Conservation (phyloP, 2,113 vertebrate species). For the Caloenas nicobarica region DNA sequence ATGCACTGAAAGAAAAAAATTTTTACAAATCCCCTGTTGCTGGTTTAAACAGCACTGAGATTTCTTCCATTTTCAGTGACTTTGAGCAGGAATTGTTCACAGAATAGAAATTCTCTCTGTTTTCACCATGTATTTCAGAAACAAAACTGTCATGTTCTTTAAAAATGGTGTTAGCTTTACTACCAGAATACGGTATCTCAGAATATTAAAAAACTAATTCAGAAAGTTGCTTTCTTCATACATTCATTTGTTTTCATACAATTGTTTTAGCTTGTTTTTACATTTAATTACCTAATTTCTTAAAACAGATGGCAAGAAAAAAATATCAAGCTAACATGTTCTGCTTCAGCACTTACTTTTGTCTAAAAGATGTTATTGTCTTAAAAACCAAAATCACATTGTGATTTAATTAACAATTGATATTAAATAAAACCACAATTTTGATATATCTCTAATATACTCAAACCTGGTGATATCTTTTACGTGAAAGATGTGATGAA, state of each 20-base stretch:
- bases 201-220: background rate
- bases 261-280: background rate
- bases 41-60: background rate
- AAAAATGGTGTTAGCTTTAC: background rate
- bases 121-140: background rate
- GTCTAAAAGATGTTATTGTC: conserved; percentile 38
- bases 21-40: background rate
- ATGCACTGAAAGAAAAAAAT: too few relatives aligned
- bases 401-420: conserved; percentile 56
- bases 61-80: background rate
- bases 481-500: background rate
- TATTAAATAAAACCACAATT: conserved; percentile 27
- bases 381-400: conserved; percentile 52
- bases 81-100: background rate
- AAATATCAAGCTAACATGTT: conserved; percentile 18
- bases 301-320: background rate
- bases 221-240: background rate
- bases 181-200: background rate
- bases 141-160: background rate
- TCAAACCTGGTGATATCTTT: background rate
- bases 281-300: conserved; percentile 53
- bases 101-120: background rate
- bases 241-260: background rate
- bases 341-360: conserved; percentile 42
- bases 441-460: conserved; percentile 32